A percentile compares a stretch with the other conserved stretches of the same genome.
phyloP scores from a whole-genome alignment of 2,888 invertebrate genomes.

The Limnephilus rhombicus region DNA sequence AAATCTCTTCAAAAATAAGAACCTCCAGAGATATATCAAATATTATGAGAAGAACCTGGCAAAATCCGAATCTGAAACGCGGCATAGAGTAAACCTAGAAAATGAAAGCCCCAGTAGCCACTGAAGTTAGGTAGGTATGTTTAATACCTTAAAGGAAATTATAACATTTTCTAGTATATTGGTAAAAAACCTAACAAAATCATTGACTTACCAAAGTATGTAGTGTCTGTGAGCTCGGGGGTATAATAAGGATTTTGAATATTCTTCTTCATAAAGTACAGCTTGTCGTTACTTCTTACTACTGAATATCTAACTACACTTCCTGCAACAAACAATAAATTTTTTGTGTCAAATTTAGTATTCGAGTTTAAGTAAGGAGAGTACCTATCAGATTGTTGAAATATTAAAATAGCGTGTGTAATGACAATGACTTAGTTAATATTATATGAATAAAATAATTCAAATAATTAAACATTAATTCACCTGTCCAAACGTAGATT shows the following conservation, averaged over 20 bases:
- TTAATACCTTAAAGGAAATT: too few relatives aligned
- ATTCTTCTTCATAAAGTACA: constrained; percentile 69
- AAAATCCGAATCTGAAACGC: too few relatives aligned
- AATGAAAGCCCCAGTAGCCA: too few relatives aligned
- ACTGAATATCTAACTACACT: constrained; percentile 71
- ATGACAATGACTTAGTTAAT: neutral
- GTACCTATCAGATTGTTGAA: neutral
- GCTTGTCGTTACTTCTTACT: constrained; percentile 66
- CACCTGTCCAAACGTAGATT: constrained; percentile 79
- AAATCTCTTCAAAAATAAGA: too few relatives aligned
- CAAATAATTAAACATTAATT: neutral
- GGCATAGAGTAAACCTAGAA: too few relatives aligned
- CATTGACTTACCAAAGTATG: constrained; percentile 74
- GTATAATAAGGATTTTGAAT: constrained; percentile 73
- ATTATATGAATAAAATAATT: neutral
- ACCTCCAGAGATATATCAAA: too few relatives aligned
- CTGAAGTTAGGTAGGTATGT: too few relatives aligned
- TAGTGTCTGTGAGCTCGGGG: constrained; percentile 72
- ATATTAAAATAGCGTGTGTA: too few relatives aligned
- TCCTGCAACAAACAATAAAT: constrained; percentile 69
- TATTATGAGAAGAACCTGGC: too few relatives aligned
- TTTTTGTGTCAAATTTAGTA: too few relatives aligned
- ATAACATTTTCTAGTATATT: too few relatives aligned
- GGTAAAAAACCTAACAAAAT: neutral
- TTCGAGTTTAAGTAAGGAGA: neutral